These are phyloP conservation scores for Chlorodrepanis virens DNA, from an alignment of 2,113 vertebrate genomes.

Conservation along the genomic window DNA sequence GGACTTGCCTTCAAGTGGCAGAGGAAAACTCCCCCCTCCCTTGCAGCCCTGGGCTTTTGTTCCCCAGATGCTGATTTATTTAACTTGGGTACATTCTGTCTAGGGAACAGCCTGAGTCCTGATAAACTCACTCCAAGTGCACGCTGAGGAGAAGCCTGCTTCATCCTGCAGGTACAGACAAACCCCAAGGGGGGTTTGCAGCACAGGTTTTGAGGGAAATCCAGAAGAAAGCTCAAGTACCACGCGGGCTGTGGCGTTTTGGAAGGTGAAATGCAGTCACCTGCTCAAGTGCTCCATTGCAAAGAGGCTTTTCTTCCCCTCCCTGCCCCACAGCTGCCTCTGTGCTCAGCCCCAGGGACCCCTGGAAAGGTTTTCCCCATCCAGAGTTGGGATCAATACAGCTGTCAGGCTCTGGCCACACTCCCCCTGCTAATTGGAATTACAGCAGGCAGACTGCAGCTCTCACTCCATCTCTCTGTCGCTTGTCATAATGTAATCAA, in stretches of 20 bases:
- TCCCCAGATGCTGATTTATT: neutral
- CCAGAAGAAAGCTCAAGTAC: neutral
- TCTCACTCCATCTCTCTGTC: constrained; percentile 16
- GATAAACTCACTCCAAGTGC: neutral
- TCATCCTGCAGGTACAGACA: neutral
- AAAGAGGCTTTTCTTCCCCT: neutral
- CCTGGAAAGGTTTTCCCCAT: neutral
- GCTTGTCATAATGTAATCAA: constrained; percentile 50
- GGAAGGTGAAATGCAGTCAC: neutral
- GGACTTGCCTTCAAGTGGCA: neutral
- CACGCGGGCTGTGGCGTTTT: neutral
- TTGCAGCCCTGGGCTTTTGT: neutral
- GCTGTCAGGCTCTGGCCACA: constrained; percentile 14
- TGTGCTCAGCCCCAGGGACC: neutral
- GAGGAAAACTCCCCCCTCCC: constrained; percentile 3
- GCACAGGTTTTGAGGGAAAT: neutral
- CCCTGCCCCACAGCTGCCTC: neutral
- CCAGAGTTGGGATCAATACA: neutral
- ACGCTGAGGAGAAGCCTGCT: neutral
- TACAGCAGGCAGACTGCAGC: constrained; percentile 33
- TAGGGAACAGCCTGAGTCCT: neutral
- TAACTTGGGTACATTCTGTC: neutral
- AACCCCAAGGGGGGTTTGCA: neutral
- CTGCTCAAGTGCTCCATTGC: neutral
- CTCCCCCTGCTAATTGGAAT: constrained; percentile 46